A percentile compares a stretch with the other conserved stretches of the same genome.
These are phyloP conservation scores for Megaptera novaeangliae DNA, from an alignment of 2,113 vertebrate species.

Conservation along the genomic window DNA sequence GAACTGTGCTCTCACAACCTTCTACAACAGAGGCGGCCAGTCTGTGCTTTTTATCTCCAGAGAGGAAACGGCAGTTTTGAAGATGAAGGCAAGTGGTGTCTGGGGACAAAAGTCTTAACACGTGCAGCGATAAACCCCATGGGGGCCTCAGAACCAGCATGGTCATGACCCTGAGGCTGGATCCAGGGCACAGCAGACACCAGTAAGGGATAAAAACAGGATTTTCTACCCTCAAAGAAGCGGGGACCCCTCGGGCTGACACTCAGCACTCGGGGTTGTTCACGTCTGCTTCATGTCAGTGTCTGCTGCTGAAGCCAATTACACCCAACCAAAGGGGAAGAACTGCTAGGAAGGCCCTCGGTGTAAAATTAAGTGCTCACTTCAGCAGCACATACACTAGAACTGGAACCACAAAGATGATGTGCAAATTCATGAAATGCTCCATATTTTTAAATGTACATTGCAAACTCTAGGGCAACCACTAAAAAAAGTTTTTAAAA, in stretches of 20 bases:
- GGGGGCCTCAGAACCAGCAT: neutral
- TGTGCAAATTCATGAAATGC: neutral
- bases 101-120: neutral
- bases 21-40: neutral
- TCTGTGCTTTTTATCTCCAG: neutral
- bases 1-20: neutral
- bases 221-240: neutral
- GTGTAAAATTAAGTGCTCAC: neutral
- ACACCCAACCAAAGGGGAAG: neutral
- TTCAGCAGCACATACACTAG: neutral
- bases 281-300: neutral
- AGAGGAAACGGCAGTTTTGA: neutral
- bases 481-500: neutral
- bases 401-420: neutral
- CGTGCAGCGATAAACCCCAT: neutral
- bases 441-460: neutral
- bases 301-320: neutral
- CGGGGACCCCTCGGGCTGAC: accelerated
- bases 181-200: neutral
- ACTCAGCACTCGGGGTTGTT: neutral
- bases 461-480: neutral
- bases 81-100: neutral
- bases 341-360: neutral
- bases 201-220: neutral
- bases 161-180: neutral